These are phyloP conservation scores for Cygnus olor DNA, from an alignment of 2,797 vertebrate genomes.

Conservation along the genomic window DNA sequence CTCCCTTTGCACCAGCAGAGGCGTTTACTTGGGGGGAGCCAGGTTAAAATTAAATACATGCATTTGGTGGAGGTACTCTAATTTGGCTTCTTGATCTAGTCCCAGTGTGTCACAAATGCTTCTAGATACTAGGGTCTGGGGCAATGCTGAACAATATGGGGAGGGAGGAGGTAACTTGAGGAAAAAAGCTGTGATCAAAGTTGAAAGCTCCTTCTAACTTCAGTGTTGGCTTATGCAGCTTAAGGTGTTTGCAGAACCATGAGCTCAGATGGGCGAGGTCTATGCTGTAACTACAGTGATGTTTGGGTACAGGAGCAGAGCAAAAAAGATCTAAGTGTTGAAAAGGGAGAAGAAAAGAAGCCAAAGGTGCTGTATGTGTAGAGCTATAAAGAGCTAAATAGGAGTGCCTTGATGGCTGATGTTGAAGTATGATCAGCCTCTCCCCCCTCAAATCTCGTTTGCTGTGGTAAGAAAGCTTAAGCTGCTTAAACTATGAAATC, in stretches of 20 bases:
- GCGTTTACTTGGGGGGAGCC: background rate
- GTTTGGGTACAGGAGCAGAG: background rate
- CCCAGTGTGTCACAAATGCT: accelerated
- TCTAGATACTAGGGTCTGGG: background rate
- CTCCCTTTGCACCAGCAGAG: background rate
- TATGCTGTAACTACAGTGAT: background rate
- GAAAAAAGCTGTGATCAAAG: background rate
- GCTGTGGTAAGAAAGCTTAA: background rate
- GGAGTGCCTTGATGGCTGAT: background rate
- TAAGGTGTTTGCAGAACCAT: background rate
- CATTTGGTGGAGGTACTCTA: background rate
- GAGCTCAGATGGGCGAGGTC: background rate
- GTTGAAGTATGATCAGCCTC: background rate
- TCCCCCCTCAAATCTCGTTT: background rate
- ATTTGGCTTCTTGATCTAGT: background rate
- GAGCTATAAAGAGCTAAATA: background rate
- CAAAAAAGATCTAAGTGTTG: background rate
- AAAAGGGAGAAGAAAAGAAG: background rate
- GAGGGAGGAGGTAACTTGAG: background rate
- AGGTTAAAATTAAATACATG: background rate
- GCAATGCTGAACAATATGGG: background rate
- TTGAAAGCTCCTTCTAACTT: background rate
- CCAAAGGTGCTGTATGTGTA: background rate
- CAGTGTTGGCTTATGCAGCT: background rate
- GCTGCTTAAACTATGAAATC: background rate